phyloP scores from a whole-genome alignment of 2,888 invertebrate genomes.

The Agelastica alni region DNA sequence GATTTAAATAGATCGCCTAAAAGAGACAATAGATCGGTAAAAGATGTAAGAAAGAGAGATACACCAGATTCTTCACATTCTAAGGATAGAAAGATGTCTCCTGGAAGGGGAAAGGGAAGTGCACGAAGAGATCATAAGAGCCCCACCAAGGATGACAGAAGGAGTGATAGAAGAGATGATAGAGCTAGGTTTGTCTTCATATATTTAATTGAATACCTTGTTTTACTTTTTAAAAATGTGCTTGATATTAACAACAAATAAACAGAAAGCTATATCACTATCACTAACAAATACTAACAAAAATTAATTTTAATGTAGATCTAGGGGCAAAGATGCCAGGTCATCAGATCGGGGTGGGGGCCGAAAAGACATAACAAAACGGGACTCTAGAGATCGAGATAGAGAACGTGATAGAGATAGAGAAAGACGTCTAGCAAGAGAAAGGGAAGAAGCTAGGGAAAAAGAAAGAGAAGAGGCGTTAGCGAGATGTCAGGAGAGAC shows the following conservation, averaged over 20 bases:
- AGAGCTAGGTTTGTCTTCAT: conserved; percentile 51
- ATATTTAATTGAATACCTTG: neutral
- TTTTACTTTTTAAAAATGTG: neutral
- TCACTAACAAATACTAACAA: neutral
- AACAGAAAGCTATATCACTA: neutral
- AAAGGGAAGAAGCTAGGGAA: conserved; percentile 63
- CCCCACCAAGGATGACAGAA: conserved; percentile 57
- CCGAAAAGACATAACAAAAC: conserved; percentile 12
- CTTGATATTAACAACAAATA: neutral
- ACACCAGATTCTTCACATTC: conserved; percentile 55
- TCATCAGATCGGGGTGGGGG: conserved; percentile 22
- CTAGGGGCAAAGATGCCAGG: conserved; percentile 49
- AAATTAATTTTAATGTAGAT: conserved; percentile 31
- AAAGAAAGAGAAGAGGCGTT: conserved; percentile 68
- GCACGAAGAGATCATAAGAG: conserved; percentile 50
- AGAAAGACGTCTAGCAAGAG: conserved; percentile 58
- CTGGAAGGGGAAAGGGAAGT: conserved; percentile 46
- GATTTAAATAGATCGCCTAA: conserved; percentile 50
- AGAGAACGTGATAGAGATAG: conserved; percentile 63
- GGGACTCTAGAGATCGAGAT: conserved; percentile 62
- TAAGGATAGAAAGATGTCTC: conserved; percentile 51
- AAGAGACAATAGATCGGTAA: conserved; percentile 45
- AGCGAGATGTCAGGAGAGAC: conserved; percentile 67
- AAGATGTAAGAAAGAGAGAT: conserved; percentile 52
- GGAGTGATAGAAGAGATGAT: conserved; percentile 56